These are phyloP conservation scores for Sycobia sp. DNA, from an alignment of 1,140 invertebrate species.

Conservation along the genomic window DNA sequence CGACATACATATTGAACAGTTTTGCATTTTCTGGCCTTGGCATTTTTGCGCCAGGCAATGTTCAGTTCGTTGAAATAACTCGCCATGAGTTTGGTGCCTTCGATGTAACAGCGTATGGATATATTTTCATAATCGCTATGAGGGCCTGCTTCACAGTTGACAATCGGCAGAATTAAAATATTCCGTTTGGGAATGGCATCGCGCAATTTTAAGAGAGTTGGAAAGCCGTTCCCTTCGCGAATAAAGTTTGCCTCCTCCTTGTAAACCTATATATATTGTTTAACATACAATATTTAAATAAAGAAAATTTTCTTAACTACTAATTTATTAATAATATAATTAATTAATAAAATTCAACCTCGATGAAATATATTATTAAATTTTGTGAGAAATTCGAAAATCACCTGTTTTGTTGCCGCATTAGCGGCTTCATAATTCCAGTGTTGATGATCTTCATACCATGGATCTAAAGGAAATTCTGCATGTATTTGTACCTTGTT, in stretches of 20 bases:
- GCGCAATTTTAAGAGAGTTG: conserved; percentile 35
- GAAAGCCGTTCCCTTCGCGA: conserved; percentile 38
- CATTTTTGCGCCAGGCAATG: conserved; percentile 1
- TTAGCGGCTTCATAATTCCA: conserved; percentile 41
- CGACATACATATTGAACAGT: conserved; percentile 2
- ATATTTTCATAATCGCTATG: conserved; percentile 36
- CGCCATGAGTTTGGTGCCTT: conserved; percentile 39
- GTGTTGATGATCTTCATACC: conserved; percentile 38
- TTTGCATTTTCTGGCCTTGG: background rate
- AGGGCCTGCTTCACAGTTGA: conserved; percentile 26
- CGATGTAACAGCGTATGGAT: conserved; percentile 38
- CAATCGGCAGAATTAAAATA: conserved; percentile 38
- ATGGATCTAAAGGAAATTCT: conserved; percentile 32
- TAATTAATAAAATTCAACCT: too few relatives aligned
- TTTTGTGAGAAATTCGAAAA: too few relatives aligned
- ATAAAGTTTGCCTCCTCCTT: conserved; percentile 39
- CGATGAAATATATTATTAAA: too few relatives aligned
- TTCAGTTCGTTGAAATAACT: conserved; percentile 38
- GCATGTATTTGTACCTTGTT: conserved; percentile 64
- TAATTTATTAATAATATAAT: too few relatives aligned
- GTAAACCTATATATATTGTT: conserved; percentile 36
- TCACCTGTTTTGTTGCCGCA: conserved; percentile 37
- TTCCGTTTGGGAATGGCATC: conserved; percentile 34
- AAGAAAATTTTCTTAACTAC: too few relatives aligned
- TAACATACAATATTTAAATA: too few relatives aligned